These are phyloP conservation scores for Rhagium mordax DNA, from an alignment of 2,888 invertebrate genomes.

Conservation along the genomic window DNA sequence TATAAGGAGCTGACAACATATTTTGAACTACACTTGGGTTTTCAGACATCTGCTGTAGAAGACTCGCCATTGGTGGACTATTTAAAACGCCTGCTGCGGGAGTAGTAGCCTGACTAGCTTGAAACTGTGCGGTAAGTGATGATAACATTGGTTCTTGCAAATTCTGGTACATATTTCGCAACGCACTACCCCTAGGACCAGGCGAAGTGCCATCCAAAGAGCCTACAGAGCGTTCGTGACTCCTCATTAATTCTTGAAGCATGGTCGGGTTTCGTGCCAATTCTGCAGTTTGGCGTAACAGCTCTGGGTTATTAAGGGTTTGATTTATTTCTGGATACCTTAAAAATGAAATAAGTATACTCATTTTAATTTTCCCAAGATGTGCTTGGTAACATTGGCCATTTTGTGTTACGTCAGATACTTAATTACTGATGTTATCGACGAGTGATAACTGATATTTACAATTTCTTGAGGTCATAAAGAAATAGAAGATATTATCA, in stretches of 20 bases:
- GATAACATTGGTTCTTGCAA: conserved; percentile 95
- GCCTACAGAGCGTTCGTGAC: conserved; percentile 97
- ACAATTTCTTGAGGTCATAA: too few species aligned
- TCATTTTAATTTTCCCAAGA: not conserved
- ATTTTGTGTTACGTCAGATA: not conserved
- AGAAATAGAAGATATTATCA: too few species aligned
- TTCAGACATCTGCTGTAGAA: conserved; percentile 84
- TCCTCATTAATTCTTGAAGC: conserved; percentile 98
- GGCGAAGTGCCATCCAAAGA: conserved; percentile 92
- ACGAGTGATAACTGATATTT: too few species aligned
- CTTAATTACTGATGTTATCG: too few species aligned
- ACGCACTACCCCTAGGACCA: conserved; percentile 86
- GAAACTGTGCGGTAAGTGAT: conserved; percentile 93
- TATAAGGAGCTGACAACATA: conserved; percentile 92
- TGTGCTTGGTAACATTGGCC: not conserved
- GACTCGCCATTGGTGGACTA: conserved; percentile 90
- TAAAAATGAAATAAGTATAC: not conserved
- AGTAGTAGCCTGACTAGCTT: conserved; percentile 64
- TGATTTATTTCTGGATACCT: conserved; percentile 95
- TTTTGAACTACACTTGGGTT: conserved; percentile 93
- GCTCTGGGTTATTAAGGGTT: conserved; percentile 96
- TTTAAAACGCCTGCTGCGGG: conserved; percentile 75
- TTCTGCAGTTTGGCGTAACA: conserved; percentile 96
- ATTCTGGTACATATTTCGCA: conserved; percentile 79
- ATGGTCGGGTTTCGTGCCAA: conserved; percentile 97